phyloP scores from a whole-genome alignment of 2,888 invertebrate species.

The Dichetophora obliterata region DNA sequence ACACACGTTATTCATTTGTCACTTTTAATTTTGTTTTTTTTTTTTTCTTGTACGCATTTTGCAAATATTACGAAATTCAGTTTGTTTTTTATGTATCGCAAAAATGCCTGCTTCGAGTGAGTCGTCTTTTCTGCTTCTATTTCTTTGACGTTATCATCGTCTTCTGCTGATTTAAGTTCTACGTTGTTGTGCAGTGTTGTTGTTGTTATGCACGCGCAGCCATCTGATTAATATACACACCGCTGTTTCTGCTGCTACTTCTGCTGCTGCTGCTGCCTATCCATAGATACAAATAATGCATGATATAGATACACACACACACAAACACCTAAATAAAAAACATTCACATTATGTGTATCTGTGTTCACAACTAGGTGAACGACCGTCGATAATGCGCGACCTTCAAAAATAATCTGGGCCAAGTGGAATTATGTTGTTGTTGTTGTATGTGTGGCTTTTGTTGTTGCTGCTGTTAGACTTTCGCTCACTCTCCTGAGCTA shows the following conservation, averaged over 20 bases:
- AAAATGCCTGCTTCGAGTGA: neutral
- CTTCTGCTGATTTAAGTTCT: neutral
- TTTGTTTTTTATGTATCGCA: neutral
- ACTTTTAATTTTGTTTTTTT: neutral
- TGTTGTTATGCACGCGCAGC: slow-evolving; percentile 22
- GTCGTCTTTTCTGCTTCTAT: neutral
- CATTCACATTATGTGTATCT: slow-evolving; percentile 17
- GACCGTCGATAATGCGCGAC: slow-evolving; percentile 69
- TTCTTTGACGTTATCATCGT: neutral
- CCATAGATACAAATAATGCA: slow-evolving; percentile 1
- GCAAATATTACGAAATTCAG: neutral
- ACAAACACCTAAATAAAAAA: slow-evolving; percentile 35
- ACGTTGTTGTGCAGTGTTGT: slow-evolving; percentile 7
- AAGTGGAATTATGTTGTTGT: slow-evolving; percentile 65
- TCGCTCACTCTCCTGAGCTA: slow-evolving; percentile 8
- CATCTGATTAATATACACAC: slow-evolving; percentile 30
- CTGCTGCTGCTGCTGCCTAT: neutral
- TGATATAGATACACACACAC: neutral
- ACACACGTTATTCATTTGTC: neutral
- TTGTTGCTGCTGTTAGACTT: neutral
- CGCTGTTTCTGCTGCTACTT: no score
- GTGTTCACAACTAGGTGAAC: slow-evolving; percentile 65
- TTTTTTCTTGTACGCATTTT: neutral
- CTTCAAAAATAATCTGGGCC: slow-evolving; percentile 71
- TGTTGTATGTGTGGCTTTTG: slow-evolving; percentile 41